Conservation (phyloP, 2,113 vertebrate species). For the Colius striatus region DNA sequence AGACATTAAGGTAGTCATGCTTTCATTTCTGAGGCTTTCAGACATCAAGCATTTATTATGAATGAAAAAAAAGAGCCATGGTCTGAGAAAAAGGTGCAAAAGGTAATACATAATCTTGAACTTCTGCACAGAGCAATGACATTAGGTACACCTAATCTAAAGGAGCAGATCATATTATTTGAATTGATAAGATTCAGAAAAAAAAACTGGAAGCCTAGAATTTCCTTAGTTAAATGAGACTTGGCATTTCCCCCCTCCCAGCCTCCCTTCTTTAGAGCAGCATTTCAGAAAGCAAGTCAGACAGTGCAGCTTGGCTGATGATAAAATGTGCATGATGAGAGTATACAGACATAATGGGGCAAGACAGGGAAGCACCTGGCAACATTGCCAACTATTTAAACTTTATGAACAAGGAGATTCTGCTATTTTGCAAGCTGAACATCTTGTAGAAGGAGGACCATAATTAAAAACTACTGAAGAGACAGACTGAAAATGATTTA, state of each 20-base stretch:
- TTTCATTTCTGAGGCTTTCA: conserved; percentile 26
- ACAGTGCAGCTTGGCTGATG: background rate
- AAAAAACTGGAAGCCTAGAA: background rate
- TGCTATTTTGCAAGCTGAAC: background rate
- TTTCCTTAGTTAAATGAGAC: background rate
- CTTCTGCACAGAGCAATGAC: background rate
- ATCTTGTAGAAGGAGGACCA: background rate
- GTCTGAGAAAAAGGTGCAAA: conserved; percentile 34
- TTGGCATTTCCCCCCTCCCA: background rate
- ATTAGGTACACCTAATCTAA: background rate
- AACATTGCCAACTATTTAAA: background rate
- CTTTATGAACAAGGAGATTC: background rate
- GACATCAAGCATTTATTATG: background rate
- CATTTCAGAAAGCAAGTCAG: background rate
- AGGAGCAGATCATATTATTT: background rate
- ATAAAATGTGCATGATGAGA: background rate
- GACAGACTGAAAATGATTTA: background rate
- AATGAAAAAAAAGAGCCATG: background rate
- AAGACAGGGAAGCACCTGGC: background rate
- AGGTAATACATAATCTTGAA: background rate
- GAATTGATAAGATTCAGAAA: background rate
- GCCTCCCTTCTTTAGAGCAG: background rate
- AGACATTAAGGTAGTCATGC: background rate
- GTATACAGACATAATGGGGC: background rate
- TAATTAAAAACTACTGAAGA: background rate